These are phyloP conservation scores for Philereme vetulata DNA, from an alignment of 2,888 invertebrate genomes.

Conservation along the genomic window DNA sequence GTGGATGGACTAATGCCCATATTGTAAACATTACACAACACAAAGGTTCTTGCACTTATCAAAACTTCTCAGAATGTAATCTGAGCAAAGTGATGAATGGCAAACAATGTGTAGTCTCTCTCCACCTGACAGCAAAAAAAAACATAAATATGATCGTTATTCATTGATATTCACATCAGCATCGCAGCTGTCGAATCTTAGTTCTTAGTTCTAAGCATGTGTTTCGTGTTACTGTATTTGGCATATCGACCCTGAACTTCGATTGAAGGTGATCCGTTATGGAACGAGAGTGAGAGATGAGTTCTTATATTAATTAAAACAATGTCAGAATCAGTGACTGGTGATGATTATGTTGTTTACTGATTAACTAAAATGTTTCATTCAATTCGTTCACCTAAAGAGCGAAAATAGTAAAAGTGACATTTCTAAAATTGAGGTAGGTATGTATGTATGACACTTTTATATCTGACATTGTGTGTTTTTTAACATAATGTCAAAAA, in stretches of 20 bases:
- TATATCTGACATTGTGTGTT: too few relatives aligned
- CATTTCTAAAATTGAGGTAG: too few relatives aligned
- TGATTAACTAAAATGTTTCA: too few relatives aligned
- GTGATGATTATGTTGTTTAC: too few relatives aligned
- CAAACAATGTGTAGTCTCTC: not conserved
- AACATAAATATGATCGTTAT: slow-evolving; percentile 27
- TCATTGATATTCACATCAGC: slow-evolving; percentile 25
- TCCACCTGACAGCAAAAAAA: slow-evolving; percentile 14
- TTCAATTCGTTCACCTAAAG: too few relatives aligned
- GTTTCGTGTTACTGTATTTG: slow-evolving; percentile 37
- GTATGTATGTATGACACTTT: too few relatives aligned
- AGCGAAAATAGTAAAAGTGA: too few relatives aligned
- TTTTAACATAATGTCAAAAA: too few relatives aligned
- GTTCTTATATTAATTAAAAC: too few relatives aligned
- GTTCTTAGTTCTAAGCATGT: slow-evolving; percentile 37
- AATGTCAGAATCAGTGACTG: too few relatives aligned
- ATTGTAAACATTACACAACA: not conserved
- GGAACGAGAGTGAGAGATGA: slow-evolving; percentile 7
- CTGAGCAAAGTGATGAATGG: not conserved
- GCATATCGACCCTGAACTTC: slow-evolving; percentile 38
- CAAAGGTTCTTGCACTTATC: not conserved
- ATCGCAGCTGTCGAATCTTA: slow-evolving; percentile 34
- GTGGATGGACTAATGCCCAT: too few relatives aligned
- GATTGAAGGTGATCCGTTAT: slow-evolving; percentile 20
- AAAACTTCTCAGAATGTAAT: slow-evolving; percentile 10